These are phyloP conservation scores for Euphonia xanthogaster DNA, from an alignment of 2,797 vertebrate genomes.

Conservation along the genomic window DNA sequence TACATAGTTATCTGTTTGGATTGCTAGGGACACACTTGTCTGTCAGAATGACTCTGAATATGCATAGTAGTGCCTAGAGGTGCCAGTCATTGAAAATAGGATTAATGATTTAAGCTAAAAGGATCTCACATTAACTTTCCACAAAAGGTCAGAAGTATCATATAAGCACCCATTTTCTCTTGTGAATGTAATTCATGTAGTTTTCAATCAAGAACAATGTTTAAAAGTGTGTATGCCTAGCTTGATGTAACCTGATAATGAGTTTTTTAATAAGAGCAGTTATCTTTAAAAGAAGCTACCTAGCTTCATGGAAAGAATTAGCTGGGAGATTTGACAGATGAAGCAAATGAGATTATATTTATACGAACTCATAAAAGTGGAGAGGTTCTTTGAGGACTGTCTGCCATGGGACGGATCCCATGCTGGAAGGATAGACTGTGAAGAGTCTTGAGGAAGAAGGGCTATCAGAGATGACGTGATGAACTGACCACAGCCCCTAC, in stretches of 20 bases:
- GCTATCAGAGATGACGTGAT: not conserved
- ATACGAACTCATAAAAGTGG: not conserved
- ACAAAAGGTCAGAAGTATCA: not conserved
- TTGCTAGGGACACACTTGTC: not conserved
- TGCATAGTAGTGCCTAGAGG: not conserved
- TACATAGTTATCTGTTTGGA: not conserved
- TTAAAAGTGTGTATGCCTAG: not conserved
- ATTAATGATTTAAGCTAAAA: not conserved
- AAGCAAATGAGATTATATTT: not conserved
- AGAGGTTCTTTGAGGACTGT: not conserved
- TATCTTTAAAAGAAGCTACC: not conserved
- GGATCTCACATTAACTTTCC: not conserved
- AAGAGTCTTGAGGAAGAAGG: not conserved
- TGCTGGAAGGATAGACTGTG: not conserved
- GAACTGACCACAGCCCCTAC: not conserved
- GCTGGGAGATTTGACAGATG: not conserved
- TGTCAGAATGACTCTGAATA: not conserved
- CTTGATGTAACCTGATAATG: not conserved
- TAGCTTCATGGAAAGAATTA: not conserved
- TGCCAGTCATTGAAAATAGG: not conserved
- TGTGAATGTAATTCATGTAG: not conserved
- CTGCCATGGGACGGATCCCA: rapidly evolving
- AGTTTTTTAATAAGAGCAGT: not conserved
- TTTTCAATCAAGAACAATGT: not conserved
- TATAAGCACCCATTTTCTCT: not conserved